Percentiles rank a stretch among this genome's conserved stretches.
Conservation (phyloP, 2,113 vertebrate species). For the Ictidomys tridecemlineatus region DNA sequence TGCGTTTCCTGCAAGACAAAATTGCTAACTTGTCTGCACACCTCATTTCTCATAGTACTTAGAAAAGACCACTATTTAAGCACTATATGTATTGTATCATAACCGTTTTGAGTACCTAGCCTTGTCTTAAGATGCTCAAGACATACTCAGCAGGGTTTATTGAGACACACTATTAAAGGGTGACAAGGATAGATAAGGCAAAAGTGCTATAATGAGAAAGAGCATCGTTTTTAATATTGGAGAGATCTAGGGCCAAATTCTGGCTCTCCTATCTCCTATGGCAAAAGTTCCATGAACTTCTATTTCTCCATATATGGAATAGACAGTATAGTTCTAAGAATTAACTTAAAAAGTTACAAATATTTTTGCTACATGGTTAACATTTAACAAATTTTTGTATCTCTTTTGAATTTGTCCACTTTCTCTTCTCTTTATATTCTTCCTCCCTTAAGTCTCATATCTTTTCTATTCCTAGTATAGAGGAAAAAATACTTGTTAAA, state of each 20-base stretch:
- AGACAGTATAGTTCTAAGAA: neutral
- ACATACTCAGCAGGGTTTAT: neutral
- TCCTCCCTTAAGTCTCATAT: neutral
- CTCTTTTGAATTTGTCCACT: neutral
- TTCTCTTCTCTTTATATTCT: neutral
- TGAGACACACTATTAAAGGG: neutral
- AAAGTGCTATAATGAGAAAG: neutral
- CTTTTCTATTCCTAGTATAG: neutral
- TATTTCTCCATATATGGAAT: constrained; percentile 43
- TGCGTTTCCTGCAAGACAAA: neutral
- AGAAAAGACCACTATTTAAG: neutral
- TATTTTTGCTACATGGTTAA: neutral
- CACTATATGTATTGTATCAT: neutral
- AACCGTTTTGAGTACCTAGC: neutral
- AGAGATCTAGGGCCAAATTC: neutral
- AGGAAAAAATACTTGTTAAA: neutral
- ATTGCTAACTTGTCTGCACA: neutral
- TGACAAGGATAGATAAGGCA: neutral
- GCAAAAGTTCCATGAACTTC: neutral
- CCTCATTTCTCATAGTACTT: neutral
- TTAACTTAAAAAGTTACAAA: constrained; percentile 1
- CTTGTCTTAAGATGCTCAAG: neutral
- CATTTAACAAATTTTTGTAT: neutral
- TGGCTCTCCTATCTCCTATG: neutral
- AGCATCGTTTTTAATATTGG: neutral